Percentiles rank a stretch among this genome's conserved stretches.
These are phyloP conservation scores for Drosophila atripex DNA, from an alignment of 2,888 invertebrate genomes.

Conservation along the genomic window DNA sequence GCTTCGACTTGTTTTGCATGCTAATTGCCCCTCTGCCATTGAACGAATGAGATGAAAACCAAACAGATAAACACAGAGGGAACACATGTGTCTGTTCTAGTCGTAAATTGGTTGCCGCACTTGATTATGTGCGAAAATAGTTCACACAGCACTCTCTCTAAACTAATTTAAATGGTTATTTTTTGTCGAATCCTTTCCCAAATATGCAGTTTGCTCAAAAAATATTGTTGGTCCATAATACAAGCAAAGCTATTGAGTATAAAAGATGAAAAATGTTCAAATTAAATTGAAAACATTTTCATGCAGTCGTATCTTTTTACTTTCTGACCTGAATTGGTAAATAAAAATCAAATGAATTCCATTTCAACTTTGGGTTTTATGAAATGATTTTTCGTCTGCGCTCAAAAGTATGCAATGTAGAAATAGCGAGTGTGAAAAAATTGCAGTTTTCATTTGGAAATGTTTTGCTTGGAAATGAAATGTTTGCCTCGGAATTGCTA, in stretches of 20 bases:
- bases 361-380: background rate
- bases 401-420: slow-evolving; percentile 30
- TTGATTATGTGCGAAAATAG: slow-evolving; percentile 57
- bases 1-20: slow-evolving; percentile 73
- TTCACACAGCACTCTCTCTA: slow-evolving; percentile 42
- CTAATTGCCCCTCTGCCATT: slow-evolving; percentile 64
- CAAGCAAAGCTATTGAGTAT: too few relatives aligned
- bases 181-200: slow-evolving; percentile 4
- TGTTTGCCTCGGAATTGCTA: slow-evolving; percentile 1
- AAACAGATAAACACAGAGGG: background rate
- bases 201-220: background rate
- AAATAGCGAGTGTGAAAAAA: slow-evolving; percentile 9
- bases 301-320: background rate
- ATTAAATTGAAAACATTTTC: background rate
- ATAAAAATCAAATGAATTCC: slow-evolving; percentile 6
- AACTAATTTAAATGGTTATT: slow-evolving; percentile 32
- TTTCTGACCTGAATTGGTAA: slow-evolving; percentile 2
- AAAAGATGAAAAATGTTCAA: background rate
- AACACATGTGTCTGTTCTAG: slow-evolving; percentile 16
- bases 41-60: slow-evolving; percentile 16
- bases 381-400: slow-evolving; percentile 14
- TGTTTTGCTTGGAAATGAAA: slow-evolving; percentile 4
- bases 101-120: slow-evolving; percentile 57
- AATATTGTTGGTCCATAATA: too few relatives aligned
- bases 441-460: slow-evolving; percentile 26